Conservation (phyloP, 2,113 vertebrate species). For the Percopsis transmontana region DNA sequence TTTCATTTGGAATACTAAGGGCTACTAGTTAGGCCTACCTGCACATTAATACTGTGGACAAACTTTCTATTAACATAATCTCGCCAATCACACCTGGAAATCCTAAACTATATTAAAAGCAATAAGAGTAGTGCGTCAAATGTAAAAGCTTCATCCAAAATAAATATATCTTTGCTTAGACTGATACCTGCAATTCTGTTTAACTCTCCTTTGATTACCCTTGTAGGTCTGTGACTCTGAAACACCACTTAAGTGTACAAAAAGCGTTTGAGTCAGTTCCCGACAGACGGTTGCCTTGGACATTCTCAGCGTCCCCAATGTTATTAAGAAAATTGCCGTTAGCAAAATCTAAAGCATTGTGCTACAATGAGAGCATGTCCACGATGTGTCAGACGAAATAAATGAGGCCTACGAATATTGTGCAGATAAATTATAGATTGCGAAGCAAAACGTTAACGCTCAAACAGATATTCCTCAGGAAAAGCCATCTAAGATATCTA, state of each 20-base stretch:
- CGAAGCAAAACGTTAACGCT: background rate
- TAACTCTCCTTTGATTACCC: background rate
- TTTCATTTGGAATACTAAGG: background rate
- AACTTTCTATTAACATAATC: background rate
- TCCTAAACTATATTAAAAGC: background rate
- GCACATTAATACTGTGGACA: background rate
- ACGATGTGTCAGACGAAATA: background rate
- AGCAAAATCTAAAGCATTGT: background rate
- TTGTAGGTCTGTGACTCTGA: too few species aligned
- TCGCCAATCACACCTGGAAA: background rate
- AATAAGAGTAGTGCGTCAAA: background rate
- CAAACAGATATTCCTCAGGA: too few species aligned
- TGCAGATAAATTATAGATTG: background rate
- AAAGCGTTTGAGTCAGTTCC: too few species aligned
- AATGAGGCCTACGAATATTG: background rate
- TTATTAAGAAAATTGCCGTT: background rate
- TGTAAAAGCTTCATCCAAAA: background rate
- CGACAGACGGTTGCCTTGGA: background rate
- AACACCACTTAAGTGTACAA: too few species aligned
- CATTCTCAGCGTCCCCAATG: background rate
- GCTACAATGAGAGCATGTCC: background rate
- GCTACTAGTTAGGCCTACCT: background rate
- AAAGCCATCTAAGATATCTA: too few species aligned
- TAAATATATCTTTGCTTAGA: background rate
- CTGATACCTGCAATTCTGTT: background rate